Conservation (phyloP, 2,797 vertebrate species). For the Xenops minutus region DNA sequence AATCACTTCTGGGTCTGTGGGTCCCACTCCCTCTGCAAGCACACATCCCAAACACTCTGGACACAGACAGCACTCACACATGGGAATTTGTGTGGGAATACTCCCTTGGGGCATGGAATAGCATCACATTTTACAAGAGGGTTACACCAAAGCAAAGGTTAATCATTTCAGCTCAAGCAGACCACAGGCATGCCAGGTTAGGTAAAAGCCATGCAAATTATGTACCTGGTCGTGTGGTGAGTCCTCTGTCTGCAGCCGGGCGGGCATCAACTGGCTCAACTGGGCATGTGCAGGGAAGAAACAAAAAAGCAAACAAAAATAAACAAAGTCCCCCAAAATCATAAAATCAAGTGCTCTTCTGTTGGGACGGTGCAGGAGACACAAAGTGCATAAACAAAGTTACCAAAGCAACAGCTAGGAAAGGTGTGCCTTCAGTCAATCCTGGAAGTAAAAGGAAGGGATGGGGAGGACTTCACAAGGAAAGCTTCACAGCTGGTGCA, state of each 20-base stretch:
- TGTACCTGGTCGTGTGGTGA: constrained; percentile 93
- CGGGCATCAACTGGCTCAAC: constrained; percentile 94
- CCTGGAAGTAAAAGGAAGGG: not conserved
- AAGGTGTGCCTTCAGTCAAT: constrained; percentile 2
- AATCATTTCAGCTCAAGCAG: not conserved
- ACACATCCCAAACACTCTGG: fast-evolving
- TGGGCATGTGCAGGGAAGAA: constrained; percentile 75
- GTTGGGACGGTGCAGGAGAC: constrained; percentile 38
- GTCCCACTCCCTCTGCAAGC: not conserved
- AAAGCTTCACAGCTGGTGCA: not conserved
- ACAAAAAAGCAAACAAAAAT: constrained; percentile 69
- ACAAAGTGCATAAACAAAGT: constrained; percentile 41
- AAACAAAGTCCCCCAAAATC: constrained; percentile 46
- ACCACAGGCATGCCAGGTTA: not conserved
- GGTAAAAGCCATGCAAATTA: constrained; percentile 42
- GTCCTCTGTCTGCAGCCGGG: constrained; percentile 89
- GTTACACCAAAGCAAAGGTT: not conserved
- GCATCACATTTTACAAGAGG: not conserved
- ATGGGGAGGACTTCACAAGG: not conserved
- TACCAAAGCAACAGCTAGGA: constrained; percentile 39
- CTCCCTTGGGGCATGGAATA: not conserved
- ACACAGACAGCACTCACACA: not conserved
- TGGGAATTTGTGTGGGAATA: not conserved
- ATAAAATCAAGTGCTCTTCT: constrained; percentile 40
- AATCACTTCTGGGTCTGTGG: not conserved